phyloP scores from a whole-genome alignment of 1,140 invertebrate species.

The Pseudobourletiella spinata region DNA sequence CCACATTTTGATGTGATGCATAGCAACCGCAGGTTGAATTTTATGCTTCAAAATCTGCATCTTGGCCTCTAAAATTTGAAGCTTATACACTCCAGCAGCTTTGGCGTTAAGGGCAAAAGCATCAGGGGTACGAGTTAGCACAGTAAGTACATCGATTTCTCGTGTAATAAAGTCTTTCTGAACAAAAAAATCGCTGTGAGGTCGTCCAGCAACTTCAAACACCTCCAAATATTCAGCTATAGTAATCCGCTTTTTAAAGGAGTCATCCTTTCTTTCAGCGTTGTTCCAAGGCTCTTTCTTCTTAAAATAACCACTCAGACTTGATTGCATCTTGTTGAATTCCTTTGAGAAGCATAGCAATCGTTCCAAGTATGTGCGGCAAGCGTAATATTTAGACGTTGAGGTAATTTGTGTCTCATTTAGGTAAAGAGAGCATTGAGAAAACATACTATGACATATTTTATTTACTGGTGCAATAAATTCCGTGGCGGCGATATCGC shows the following conservation, averaged over 20 bases:
- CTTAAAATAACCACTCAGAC: neutral
- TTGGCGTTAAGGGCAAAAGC: conserved; percentile 7
- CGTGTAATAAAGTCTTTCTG: conserved; percentile 23
- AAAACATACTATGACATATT: neutral
- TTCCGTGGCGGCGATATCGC: neutral
- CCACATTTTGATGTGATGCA: conserved; percentile 17
- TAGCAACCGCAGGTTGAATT: neutral
- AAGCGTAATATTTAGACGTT: too few relatives aligned
- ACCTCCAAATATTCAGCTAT: neutral
- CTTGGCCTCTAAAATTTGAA: conserved; percentile 20
- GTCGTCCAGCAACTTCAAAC: conserved; percentile 36
- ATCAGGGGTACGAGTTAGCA: neutral
- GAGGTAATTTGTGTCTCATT: too few relatives aligned
- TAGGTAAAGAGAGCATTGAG: neutral
- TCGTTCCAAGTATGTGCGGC: neutral
- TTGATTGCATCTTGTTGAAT: neutral
- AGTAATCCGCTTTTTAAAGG: neutral
- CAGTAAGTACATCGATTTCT: conserved; percentile 22
- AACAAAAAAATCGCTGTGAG: conserved; percentile 21
- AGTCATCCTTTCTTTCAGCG: neutral
- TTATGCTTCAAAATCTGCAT: conserved; percentile 12
- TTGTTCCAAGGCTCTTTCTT: neutral
- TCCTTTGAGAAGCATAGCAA: neutral
- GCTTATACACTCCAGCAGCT: neutral
- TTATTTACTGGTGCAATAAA: neutral